A percentile compares a stretch with the other conserved stretches of the same genome.
Evolutionary conservation across 2,113 vertebrate species (phyloP).

Genomic region (Psammodynastes pulverulentus): DNA sequence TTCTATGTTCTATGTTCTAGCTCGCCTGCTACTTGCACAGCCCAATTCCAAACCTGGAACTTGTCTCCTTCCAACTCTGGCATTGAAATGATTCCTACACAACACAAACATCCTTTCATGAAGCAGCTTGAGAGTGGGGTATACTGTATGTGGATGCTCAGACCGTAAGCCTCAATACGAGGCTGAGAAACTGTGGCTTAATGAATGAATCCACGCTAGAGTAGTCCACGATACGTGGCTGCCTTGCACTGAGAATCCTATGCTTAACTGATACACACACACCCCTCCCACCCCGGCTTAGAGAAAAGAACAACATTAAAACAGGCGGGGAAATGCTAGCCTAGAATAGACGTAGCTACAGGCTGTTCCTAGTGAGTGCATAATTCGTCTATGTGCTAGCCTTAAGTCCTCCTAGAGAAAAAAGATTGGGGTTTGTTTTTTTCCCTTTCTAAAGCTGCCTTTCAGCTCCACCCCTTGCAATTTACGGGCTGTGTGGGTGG

Average conservation of each 20-base stretch:
- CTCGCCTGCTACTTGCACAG: background rate
- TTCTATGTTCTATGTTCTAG: background rate
- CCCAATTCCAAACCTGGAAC: background rate
- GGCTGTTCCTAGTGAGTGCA: background rate
- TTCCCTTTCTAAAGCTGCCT: background rate
- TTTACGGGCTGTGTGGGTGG: conserved; percentile 9
- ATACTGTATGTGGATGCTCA: too few species aligned
- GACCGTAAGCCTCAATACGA: background rate
- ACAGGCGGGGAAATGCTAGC: background rate
- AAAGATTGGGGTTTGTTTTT: background rate
- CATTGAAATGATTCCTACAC: background rate
- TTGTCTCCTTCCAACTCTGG: background rate
- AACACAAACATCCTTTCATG: background rate
- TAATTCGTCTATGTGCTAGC: background rate
- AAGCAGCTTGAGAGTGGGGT: too few species aligned
- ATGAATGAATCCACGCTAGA: background rate
- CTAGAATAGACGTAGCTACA: too few species aligned
- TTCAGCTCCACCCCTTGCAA: background rate
- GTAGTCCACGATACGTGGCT: background rate
- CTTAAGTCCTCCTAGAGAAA: background rate
- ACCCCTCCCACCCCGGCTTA: background rate
- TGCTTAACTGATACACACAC: background rate
- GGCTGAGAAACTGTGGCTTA: background rate
- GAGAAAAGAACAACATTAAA: background rate
- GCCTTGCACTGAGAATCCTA: background rate